These are phyloP conservation scores for Andrena trimmerana DNA, from an alignment of 2,888 invertebrate genomes.

Conservation along the genomic window DNA sequence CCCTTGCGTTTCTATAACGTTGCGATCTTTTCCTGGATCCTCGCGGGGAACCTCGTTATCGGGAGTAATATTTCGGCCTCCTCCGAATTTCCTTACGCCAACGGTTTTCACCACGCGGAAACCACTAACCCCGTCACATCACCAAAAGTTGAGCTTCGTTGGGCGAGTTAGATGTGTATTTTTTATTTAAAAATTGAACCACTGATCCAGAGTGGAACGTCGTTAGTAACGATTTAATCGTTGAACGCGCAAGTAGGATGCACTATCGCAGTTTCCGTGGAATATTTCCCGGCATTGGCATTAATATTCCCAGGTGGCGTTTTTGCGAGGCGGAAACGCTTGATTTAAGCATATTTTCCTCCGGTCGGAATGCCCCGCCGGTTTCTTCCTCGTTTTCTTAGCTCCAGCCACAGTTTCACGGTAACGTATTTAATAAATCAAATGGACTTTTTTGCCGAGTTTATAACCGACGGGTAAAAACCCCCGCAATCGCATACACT, in stretches of 20 bases:
- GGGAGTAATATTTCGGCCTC: background rate
- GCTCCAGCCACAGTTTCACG: background rate
- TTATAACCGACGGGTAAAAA: conserved; percentile 20
- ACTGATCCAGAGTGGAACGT: background rate
- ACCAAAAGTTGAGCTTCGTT: too few relatives aligned
- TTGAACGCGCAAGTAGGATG: background rate
- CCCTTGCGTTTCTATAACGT: background rate
- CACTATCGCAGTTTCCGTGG: background rate
- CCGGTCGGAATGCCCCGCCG: background rate
- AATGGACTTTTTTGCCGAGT: conserved; percentile 15
- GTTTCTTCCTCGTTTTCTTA: conserved; percentile 1
- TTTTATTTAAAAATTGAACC: too few relatives aligned
- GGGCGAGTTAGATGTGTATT: too few relatives aligned
- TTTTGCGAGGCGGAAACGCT: conserved; percentile 27
- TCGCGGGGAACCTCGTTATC: background rate
- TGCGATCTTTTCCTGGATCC: background rate
- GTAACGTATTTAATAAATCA: conserved; percentile 50
- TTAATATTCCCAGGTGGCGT: conserved; percentile 37
- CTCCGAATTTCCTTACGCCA: too few relatives aligned
- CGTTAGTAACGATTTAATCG: background rate
- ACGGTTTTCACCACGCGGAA: too few relatives aligned
- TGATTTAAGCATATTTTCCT: conserved; percentile 42
- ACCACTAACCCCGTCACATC: too few relatives aligned
- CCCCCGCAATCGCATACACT: conserved; percentile 13
- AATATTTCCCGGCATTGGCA: conserved; percentile 6